Conservation (phyloP, 2,797 vertebrate species). For the Capromys pilorides region DNA sequence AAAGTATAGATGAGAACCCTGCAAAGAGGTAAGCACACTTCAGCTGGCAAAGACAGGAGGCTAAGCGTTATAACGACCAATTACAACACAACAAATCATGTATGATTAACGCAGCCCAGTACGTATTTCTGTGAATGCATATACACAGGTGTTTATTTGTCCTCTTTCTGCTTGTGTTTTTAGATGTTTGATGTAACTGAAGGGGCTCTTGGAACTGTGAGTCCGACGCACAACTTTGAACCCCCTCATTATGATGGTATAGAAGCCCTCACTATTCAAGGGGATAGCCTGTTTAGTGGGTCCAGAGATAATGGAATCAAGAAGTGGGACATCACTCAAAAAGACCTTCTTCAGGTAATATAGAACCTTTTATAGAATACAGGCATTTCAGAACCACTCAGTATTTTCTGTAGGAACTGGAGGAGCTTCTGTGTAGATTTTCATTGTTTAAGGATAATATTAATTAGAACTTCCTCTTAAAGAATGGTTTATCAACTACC, state of each 20-base stretch:
- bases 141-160: background rate
- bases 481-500: background rate
- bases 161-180: slow-evolving; percentile 71
- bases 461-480: background rate
- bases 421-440: background rate
- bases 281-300: slow-evolving; percentile 95
- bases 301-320: slow-evolving; percentile 99
- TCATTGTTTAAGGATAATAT: slow-evolving; percentile 2
- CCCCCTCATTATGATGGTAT: slow-evolving; percentile 99
- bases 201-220: slow-evolving; percentile 93
- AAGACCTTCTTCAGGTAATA: slow-evolving; percentile 96
- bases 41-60: background rate
- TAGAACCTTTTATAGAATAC: background rate
- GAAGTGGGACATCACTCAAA: slow-evolving; percentile 97
- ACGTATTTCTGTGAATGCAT: background rate
- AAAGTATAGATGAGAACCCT: background rate
- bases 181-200: slow-evolving; percentile 98
- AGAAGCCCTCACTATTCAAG: slow-evolving; percentile 95
- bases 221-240: slow-evolving; percentile 96
- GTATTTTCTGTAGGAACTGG: background rate
- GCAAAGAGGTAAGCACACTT: background rate
- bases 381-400: slow-evolving; percentile 1
- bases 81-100: background rate
- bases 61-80: background rate
- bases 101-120: background rate